Percentiles rank a stretch among this genome's conserved stretches.
Evolutionary conservation across 92 coral and sea anemone genomes (phyloP).

Genomic region (Chrysogorgia sp.): DNA sequence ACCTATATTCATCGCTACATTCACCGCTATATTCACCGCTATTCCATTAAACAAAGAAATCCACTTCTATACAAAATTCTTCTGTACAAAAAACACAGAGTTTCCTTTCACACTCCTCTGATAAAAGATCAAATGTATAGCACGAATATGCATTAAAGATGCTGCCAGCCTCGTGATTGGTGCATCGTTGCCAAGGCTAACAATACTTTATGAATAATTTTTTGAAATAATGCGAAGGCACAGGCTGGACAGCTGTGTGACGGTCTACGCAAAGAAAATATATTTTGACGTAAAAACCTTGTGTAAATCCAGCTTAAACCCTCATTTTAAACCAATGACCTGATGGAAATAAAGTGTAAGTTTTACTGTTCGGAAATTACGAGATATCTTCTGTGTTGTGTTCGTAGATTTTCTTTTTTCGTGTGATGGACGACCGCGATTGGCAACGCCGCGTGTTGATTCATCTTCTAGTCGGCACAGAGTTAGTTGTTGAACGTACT

Average conservation of each 20-base stretch:
- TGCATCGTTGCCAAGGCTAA: neutral
- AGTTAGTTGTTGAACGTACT: too few species aligned
- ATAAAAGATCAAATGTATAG: too few species aligned
- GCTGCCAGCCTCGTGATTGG: neutral
- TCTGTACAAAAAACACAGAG: neutral
- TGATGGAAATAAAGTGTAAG: slow-evolving; percentile 43
- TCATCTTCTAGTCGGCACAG: too few species aligned
- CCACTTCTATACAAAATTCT: too few species aligned
- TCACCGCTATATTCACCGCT: too few species aligned
- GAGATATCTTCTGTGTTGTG: neutral
- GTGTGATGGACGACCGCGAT: too few species aligned
- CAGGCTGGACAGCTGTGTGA: slow-evolving; percentile 36
- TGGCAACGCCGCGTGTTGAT: too few species aligned
- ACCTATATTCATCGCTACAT: too few species aligned
- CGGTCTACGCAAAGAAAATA: slow-evolving; percentile 6
- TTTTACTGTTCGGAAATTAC: neutral
- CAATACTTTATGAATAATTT: slow-evolving; percentile 29
- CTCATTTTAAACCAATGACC: neutral
- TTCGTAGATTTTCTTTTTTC: slow-evolving; percentile 2
- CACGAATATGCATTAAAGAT: neutral
- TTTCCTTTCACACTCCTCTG: neutral
- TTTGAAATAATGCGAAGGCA: neutral
- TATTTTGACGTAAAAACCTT: slow-evolving; percentile 13
- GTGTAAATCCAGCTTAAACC: neutral
- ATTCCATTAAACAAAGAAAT: too few species aligned